Base-by-base conservation (phyloP, 2,888 invertebrate genomes). In the Hofmannophila pseudospretella region DNA sequence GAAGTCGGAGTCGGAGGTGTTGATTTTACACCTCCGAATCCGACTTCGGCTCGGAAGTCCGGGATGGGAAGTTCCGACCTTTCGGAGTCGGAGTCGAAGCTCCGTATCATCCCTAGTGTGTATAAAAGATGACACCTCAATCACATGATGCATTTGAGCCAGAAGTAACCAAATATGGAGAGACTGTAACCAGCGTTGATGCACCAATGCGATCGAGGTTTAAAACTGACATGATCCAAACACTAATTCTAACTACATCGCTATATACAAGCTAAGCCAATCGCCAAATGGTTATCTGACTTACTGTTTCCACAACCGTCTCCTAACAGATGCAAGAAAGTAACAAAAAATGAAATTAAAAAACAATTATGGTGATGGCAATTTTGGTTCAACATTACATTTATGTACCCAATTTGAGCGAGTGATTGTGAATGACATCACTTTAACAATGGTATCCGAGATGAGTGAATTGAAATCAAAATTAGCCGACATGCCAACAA, bases 301-400 rank as follows among this genome's bases (percentile, higher is more conserved):
- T 86, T 86, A 86, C 86, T 86, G 86, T 85, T 86, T 86, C 86
- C 85, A 86, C 74, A 86, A 85, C 58, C 85, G 81, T 86, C 86
- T 85, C 84, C 86, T 86, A 86, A 81, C 82, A 79, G 86, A 85
- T 84, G 86, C 86, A 78, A 82, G 81, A 80, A 80, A 70, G 72
- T 77, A 82, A 84, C 75, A 80, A 84, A 34, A 81, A 78, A 71
- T 64, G 58, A 80, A 79, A 77, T 71, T 73, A 77, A 77, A 20
- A 77, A 77, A 76, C 73, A 75, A 75, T 68, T 54, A 72, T 77
- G 79, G 55, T 47, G 71, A 71, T 81, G 80, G 57, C 42, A 66
- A 67, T 72, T 72, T 76, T 58, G 47, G 47, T 56, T 42, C 3
- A 16, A 48, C 44, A 47, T 53, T n/a, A 42, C 38, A 62, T 46